Evolutionary conservation across 2,888 invertebrate species (phyloP).

Genomic region (Acleris laterana): DNA sequence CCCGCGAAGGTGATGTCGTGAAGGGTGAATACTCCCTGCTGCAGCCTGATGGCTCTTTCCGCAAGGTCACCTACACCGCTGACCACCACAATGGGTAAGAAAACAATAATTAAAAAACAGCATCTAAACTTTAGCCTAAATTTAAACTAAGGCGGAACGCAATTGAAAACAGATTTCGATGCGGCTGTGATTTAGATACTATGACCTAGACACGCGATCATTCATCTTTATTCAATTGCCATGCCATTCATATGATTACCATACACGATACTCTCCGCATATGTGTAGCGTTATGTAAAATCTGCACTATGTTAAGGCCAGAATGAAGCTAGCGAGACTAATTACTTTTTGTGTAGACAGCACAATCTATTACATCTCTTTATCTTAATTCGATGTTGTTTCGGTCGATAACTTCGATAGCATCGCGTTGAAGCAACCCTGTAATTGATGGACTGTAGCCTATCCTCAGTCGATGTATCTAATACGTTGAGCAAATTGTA

Average conservation of each 20-base stretch:
- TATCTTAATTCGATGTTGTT: conserved; percentile 62
- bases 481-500: conserved; percentile 22
- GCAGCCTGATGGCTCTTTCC: conserved; percentile 82
- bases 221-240: conserved; percentile 41
- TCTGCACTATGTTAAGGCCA: conserved; percentile 57
- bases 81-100: conserved; percentile 82
- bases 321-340: conserved; percentile 64
- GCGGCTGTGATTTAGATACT: conserved; percentile 38
- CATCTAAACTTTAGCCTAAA: not conserved
- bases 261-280: conserved; percentile 45
- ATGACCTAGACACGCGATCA: conserved; percentile 41
- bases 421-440: conserved; percentile 53
- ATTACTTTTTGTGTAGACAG: conserved; percentile 50
- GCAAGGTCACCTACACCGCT: conserved; percentile 83
- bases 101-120: not conserved
- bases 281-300: conserved; percentile 55
- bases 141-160: not conserved
- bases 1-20: conserved; percentile 76
- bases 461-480: conserved; percentile 16
- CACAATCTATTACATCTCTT: conserved; percentile 42
- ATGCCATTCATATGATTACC: conserved; percentile 56
- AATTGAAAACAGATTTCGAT: conserved; percentile 17
- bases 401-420: conserved; percentile 71
- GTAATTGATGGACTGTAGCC: conserved; percentile 45
- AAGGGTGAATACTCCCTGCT: conserved; percentile 82